Base-by-base conservation (phyloP, 2,113 vertebrate species). In the Pluvianellus socialis region DNA sequence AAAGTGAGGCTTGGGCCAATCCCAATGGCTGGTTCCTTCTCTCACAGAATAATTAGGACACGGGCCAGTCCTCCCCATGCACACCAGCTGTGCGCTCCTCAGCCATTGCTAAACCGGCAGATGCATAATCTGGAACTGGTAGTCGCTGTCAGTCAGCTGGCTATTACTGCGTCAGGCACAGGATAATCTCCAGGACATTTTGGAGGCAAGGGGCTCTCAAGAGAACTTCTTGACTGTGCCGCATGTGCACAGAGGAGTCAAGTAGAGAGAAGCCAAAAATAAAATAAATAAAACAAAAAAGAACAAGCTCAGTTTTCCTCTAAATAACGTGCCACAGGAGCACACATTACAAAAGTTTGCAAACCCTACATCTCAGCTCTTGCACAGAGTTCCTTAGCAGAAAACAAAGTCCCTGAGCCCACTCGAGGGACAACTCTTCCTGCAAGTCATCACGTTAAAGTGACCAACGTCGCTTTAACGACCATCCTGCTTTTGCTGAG, bases 11-110 rank as follows among this genome's bases (percentile, higher is more conserved):
- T 91, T 96, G 76, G 91, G 79, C 1, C 3, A 96, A 80, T 96
- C 93, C 94, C 94, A 96, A 10, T 33, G 83, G 76, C 76, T 96
- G 59, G 26, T 96, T 94, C 59, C 77, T 81, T 93, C 79, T 75
- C 62, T 77, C 63, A 61, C 67, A 89, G 80, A 86, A 38, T 42
- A 74, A 87, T 92, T 72, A 95, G 77, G 94, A 91, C 47, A 45
- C 17, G 16, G 42, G 76, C 79, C 88, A 95, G 68, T 53, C 63
- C 42, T 80, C 66, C 79, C 68, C 89, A 89, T 59, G 65, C 56
- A 84, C 88, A 86, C 68, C 95, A 96, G 88, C 88, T 94, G 93
- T 63, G 68, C 4, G 1, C 55, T 84, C 79, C 38, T 91, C 12
- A 95, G 91, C 68, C 68, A 84, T 50, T 45, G 56, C 89, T 80